Base-by-base conservation (phyloP, 2,797 vertebrate genomes). In the Lutjanus campechanus region DNA sequence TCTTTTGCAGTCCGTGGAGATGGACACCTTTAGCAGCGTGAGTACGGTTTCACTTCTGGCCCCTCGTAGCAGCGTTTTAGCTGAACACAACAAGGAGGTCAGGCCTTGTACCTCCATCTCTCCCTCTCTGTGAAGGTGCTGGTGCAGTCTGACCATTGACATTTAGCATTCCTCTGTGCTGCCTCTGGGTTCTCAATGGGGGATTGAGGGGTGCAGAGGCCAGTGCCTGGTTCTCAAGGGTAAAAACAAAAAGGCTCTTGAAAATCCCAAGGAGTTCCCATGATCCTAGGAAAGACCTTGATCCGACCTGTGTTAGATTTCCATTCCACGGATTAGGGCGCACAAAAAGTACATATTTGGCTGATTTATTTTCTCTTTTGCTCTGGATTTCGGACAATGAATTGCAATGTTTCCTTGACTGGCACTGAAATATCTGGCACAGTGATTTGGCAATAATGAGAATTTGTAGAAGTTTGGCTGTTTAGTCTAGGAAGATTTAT, bases 171-270 rank as follows among this genome's bases (percentile, higher is more conserved):
- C 93, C 92, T 94, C 89, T 2, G 59, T 19, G 77, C 91, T 88
- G 93, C 93, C 91, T 91, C 91, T 92, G 91, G 91, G 88, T 94
- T 89, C 90, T 93, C 93, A 96, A 87, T 88, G 85, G 94, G 95
- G 96, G 96, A 96, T 96, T 95, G 95, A 96, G 92, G 91, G 94
- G 94, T 89, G 79, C 88, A 92, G 82, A 95, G 95, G 95, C 95
- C 95, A 96, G 91, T 83, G 87, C 89, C 86, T 89, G 93, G 92
- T 95, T 93, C 94, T 96, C 94, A 93, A 91, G 95, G 95, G 95
- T 95, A 95, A 94, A 96, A 97, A 97, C 96, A 98, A 97, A 96
- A 98, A 97, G 96, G 92, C 96, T 95, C 95, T 97, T 98, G 95
- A 96, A 96, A 97, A 96, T 96, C 94, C 90, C 84, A 82, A 92